Percentiles rank a stretch among this genome's conserved stretches.
These are phyloP conservation scores for Lophotis ruficrista DNA, from an alignment of 2,113 vertebrate genomes.

Conservation along the genomic window DNA sequence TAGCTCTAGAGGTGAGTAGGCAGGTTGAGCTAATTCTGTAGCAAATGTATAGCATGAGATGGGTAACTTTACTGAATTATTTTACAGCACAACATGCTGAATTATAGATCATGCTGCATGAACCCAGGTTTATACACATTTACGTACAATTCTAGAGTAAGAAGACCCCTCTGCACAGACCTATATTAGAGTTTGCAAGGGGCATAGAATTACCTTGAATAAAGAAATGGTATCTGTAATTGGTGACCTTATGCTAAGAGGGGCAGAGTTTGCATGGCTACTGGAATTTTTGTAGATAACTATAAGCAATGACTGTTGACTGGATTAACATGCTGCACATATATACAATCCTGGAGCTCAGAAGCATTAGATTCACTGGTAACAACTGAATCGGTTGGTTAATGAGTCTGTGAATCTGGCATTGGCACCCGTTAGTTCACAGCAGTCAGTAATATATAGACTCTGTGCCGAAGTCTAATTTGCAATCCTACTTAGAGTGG, in stretches of 20 bases:
- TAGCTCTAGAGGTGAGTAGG: slow-evolving; percentile 2
- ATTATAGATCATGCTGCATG: background rate
- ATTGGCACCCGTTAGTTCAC: slow-evolving; percentile 47
- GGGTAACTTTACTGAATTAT: background rate
- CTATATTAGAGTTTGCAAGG: background rate
- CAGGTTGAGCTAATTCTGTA: slow-evolving; percentile 20
- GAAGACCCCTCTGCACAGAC: background rate
- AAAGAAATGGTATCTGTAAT: background rate
- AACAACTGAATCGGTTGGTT: background rate
- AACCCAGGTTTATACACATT: background rate
- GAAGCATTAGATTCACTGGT: background rate
- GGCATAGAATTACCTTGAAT: background rate
- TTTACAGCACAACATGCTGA: background rate
- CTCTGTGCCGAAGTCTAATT: slow-evolving; percentile 64
- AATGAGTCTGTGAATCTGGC: slow-evolving; percentile 38
- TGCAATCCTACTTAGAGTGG: slow-evolving; percentile 67
- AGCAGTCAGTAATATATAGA: slow-evolving; percentile 54
- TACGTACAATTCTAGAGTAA: background rate
- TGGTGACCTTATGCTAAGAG: background rate
- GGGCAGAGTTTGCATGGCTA: background rate
- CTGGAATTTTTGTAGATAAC: background rate
- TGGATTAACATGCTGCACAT: background rate
- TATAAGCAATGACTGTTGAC: background rate
- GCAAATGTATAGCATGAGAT: background rate
- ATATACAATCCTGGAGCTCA: background rate